Base-by-base conservation (phyloP, 2,888 invertebrate genomes). In the Scrobipalpa costella region DNA sequence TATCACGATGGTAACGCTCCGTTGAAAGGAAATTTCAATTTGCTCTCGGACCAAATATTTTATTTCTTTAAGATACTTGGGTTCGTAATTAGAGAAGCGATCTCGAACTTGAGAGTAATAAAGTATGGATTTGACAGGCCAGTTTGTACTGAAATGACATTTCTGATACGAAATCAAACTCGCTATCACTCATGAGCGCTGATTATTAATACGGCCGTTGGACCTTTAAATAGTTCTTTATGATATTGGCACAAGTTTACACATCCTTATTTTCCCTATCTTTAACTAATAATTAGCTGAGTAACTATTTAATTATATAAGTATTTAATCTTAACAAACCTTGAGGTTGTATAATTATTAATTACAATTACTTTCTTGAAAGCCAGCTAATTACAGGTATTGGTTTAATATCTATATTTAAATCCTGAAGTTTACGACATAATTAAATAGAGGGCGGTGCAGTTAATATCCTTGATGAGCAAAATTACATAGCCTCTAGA, bases 351-450 rank as follows among this genome's bases (percentile, higher is more conserved):
- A 11, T 50, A 50, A 50, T 50, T 50, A 50, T 50, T 50, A 50
- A 50, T 50, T 50, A 50, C 50, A 50, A 50, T 50, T 50, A 50
- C 50, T 50, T 50, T 50, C 50, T 50, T 19, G 50, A 50, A 50
- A 17, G 17, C 50, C 17, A 17, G 21, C 1, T 50, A 50, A 50
- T 50, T 50, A 50, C 7, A 19, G 50, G 50, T 50, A 50, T 50
- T 21, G 50, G 17, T 50, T 21, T 50, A 50, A 50, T 50, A 21
- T 50, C 21, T 50, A 21, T 50, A 50, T 50, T 50, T 50, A 50
- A 50, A 50, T 21, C 50, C 50, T 50, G 50, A 50, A 50, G 50
- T 50, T 50, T 50, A 50, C 50, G 50, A 21, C 50, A 50, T 50
- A 15, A 57, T 57, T 27, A 57, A 57, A 21, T 49, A 49, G 49